These are phyloP conservation scores for Platycercus adscitus DNA, from an alignment of 2,113 vertebrate species.

Conservation along the genomic window DNA sequence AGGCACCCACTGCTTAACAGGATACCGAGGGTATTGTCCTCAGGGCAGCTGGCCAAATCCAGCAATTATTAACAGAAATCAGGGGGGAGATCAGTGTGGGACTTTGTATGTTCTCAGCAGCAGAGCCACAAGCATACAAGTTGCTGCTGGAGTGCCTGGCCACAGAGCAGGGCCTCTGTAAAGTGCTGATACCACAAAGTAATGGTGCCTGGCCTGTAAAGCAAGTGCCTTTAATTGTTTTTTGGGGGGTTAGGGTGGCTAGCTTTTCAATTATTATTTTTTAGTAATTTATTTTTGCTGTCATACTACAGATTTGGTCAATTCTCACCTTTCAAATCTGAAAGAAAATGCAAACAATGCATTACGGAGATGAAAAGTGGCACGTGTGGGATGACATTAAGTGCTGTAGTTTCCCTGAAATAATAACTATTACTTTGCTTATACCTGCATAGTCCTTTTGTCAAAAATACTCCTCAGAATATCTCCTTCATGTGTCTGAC, in stretches of 20 bases:
- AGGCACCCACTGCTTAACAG: accelerated
- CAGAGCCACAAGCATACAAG: accelerated
- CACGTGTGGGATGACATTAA: accelerated
- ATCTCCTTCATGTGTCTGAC: neutral
- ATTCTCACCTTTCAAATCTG: neutral
- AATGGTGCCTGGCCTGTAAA: no score
- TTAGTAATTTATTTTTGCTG: neutral
- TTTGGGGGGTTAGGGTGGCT: no score
- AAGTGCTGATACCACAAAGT: accelerated
- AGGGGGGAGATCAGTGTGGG: neutral
- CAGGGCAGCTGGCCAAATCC: neutral
- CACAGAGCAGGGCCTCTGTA: no score
- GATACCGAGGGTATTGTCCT: accelerated
- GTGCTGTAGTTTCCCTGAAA: no score
- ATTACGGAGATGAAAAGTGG: neutral
- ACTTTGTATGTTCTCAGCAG: accelerated
- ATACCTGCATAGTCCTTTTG: neutral
- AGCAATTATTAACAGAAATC: neutral
- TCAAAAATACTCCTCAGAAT: neutral
- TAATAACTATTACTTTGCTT: neutral
- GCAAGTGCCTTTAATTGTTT: neutral
- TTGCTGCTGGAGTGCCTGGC: accelerated
- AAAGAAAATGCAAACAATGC: neutral
- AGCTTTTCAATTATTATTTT: neutral
- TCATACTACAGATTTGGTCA: neutral